A percentile compares a stretch with the other conserved stretches of the same genome.
phyloP scores from a whole-genome alignment of 2,797 vertebrate species.

The Onychomys leucogaster region DNA sequence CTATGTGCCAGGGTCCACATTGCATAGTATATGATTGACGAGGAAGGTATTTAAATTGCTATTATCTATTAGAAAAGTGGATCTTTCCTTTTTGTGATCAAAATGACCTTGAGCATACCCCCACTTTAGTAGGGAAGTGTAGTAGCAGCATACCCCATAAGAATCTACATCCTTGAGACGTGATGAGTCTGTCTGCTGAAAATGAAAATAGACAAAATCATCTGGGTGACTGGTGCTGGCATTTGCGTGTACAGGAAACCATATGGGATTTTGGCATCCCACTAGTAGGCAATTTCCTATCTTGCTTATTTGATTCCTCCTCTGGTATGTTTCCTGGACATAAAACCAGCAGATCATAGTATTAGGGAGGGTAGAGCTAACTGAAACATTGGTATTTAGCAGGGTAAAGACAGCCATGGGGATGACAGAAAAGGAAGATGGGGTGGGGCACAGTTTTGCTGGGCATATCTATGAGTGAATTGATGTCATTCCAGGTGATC shows the following conservation, averaged over 20 bases:
- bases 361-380: neutral
- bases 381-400: neutral
- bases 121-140: fast-evolving
- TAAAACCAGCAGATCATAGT: neutral
- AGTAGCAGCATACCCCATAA: neutral
- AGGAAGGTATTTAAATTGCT: neutral
- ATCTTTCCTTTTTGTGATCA: neutral
- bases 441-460: neutral
- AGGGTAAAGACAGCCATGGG: neutral
- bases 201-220: neutral
- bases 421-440: neutral
- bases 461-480: neutral
- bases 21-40: neutral
- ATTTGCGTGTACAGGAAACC: neutral
- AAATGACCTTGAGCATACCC: neutral
- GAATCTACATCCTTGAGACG: neutral
- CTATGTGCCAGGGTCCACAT: neutral
- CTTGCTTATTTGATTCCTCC: neutral
- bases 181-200: neutral
- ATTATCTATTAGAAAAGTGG: neutral
- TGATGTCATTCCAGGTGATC: neutral
- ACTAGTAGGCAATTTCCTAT: neutral
- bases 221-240: neutral
- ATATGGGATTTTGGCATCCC: neutral
- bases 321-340: neutral